Base-by-base conservation (phyloP, 2,797 vertebrate genomes). In the Pithecia hirsuta region DNA sequence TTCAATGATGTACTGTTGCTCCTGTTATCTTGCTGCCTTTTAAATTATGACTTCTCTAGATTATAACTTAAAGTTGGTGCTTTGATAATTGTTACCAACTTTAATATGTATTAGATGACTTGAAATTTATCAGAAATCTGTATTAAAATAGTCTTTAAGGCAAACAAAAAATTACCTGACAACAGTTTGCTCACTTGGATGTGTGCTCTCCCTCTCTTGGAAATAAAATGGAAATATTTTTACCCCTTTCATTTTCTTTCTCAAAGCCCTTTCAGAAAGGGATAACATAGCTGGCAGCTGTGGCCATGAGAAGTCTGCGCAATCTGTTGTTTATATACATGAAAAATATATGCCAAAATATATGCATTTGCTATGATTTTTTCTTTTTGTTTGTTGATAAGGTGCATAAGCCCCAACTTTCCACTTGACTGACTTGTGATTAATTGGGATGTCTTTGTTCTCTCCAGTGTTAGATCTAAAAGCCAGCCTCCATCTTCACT, bases 361-460 rank as follows among this genome's bases (percentile, higher is more conserved):
- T 33, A 67, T 64, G 87, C 28, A 33, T 93, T 96, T 46, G 64
- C 93, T 46, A 61, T 24, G 14, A 19, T 50, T 83, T 67, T 95
- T 70, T 82, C 36, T 90, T 94, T 88, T 83, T 83, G 46, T 74
- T 88, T 96, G 55, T 79, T 88, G 39, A 48, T 72, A 57, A 24
- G 33, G 26, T 81, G 2, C 44, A 48, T 57, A 80, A 91, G 33
- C 72, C 44, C 64, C 64, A 91, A 44, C 92, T 95, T 83, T 75
- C 55, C 75, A 44, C 78, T 95, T 85, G 76, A 76, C 78, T 90
- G 50, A 39, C 59, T 70, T 95, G 46, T 91, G 39, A 82, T 48
- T 97, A 96, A 96, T 88, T 91, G 57, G 28, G 67, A 1, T 33
- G 57, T 74, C 97, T 98, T 98, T 98, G 91, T 74, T 93, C 97